These are phyloP conservation scores for Podargus strigoides DNA, from an alignment of 2,797 vertebrate species.

Conservation along the genomic window DNA sequence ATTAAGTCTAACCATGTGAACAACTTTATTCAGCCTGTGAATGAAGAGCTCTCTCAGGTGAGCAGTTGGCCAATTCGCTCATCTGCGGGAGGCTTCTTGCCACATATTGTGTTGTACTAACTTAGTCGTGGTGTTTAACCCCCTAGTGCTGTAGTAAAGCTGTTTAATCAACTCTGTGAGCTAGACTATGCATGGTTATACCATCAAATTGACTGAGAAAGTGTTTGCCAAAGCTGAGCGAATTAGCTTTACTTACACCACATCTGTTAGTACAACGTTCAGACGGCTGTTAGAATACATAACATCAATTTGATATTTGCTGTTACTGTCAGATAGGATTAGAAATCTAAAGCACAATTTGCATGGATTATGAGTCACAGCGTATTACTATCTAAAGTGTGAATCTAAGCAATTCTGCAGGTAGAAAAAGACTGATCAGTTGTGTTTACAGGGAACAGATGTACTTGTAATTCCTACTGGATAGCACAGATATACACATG, in stretches of 20 bases:
- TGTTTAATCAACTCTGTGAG: neutral
- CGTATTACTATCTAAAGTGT: neutral
- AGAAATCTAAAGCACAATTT: neutral
- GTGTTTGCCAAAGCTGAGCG: neutral
- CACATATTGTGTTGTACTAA: neutral
- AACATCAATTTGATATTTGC: neutral
- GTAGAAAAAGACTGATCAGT: neutral
- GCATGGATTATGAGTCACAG: neutral
- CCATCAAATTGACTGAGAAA: neutral
- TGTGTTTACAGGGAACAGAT: neutral
- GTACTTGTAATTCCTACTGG: neutral
- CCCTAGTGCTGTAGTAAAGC: neutral
- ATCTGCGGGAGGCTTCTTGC: neutral
- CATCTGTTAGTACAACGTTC: neutral
- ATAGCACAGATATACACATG: neutral
- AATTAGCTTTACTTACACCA: neutral
- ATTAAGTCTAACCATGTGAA: neutral
- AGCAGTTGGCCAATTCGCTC: neutral
- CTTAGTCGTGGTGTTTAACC: neutral
- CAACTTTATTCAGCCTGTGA: neutral
- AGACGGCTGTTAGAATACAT: neutral
- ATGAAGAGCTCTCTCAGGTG: neutral
- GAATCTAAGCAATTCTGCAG: neutral
- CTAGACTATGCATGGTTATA: neutral
- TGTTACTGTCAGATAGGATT: neutral